Base-by-base conservation (phyloP, 2,797 vertebrate genomes). In the Tauraco hartlaubi region DNA sequence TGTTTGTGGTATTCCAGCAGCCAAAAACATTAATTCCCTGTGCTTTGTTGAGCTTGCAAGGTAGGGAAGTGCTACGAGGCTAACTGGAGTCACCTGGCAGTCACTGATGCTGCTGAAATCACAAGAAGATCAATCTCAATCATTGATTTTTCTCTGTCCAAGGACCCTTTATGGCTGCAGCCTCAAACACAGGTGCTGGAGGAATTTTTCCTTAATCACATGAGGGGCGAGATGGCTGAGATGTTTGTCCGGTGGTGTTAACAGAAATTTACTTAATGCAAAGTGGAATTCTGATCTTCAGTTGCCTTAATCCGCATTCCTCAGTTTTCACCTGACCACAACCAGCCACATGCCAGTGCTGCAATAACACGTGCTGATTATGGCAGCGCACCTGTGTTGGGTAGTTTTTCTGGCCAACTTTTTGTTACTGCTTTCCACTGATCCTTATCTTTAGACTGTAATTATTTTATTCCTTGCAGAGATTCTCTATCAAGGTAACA, bases 251-350 rank as follows among this genome's bases (percentile, higher is more conserved):
- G 21, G 43, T 48, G 58, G 12, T 7, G 9, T 68, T 85, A 90
- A 81, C 87, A 76, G 11, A 91, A 85, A 51, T 92, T 91, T 66
- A 79, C 63, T 62, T 92, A 92, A 96, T 84, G 79, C 73, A 76
- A 58, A 88, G 46, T 71, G 79, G 87, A 96, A 92, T 97, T 96
- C 73, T 82, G 73, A 66, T 94, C 82, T 88, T 51, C 81, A 86
- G 0, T 81, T 91, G 51, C 78, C 51, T 92, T 96, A 94, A 96
- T 96, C 82, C 9, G 0, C 91, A 91, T 96, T 95, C 96, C 85
- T 96, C 48, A 7, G 35, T 91, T 91, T 94, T 92, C 51, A 90
- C 48, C 89, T 18, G 5, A 55, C 51, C 5, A 12, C 89, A 94
- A 6, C 55, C 66, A 76, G 28, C 16, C 18, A 6, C 85, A 67